Base-by-base conservation (phyloP, 2,113 vertebrate genomes). In the Oryzias melastigma region DNA sequence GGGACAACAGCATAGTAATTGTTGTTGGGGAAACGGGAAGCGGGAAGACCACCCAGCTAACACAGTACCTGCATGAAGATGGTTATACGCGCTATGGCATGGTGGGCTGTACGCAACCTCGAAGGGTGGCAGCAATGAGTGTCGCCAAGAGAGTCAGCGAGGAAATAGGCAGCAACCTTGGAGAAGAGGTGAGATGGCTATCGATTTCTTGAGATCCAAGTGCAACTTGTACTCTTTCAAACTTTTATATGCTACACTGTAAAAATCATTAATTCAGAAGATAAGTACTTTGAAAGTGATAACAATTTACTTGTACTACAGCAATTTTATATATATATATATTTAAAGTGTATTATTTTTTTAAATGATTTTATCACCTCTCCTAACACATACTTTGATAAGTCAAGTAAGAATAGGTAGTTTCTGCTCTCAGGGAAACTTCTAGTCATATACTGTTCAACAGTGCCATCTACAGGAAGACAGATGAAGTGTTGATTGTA, bases 71-170 rank as follows among this genome's bases (percentile, higher is more conserved):
- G 18, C 97, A 98, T 0, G 95, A 98, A 78, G 97, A 99, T 0
- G 95, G 97, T 12, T 99, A 99, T 89, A 98, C 97, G 0, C 93
- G 96, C 71, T 99, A 99, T 0, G 97, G 97, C 72, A 96, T 99
- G 96, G 96, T 99, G 0, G 97, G 97, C 20, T 98, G 97, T 63
- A 99, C 97, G 0, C 97, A 99, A 87, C 97, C 97, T 3, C 92
- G 97, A 67, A 92, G 97, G 44, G 97, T 99, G 78, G 97, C 97
- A 0, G 97, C 97, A 73, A 99, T 99, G 97, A 98, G 96, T 0
- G 97, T 99, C 51, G 97, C 97, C 75, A 99, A 99, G 85, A 92
- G 97, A 71, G 97, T 99, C 84, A 99, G 97, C 0, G 97, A 98
- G 70, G 97, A 99, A 90, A 95, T 98, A 62, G 90, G 92, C 0